Percentiles rank a stretch among this genome's conserved stretches.
Evolutionary conservation across 2,113 vertebrate genomes (phyloP).

Genomic region (Penelope pileata): DNA sequence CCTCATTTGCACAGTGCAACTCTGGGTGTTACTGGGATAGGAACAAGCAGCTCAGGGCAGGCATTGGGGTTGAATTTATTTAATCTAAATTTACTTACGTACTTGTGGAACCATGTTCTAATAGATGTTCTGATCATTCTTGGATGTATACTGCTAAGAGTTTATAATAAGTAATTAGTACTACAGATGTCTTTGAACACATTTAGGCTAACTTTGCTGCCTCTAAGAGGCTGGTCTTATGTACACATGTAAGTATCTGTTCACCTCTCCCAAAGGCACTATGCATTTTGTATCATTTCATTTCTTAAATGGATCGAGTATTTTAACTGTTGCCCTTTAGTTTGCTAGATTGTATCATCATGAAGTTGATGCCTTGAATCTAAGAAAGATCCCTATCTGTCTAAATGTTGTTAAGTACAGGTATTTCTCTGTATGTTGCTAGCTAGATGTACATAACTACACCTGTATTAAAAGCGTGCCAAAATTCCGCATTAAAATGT

Average conservation of each 20-base stretch:
- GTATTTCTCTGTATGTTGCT: background rate
- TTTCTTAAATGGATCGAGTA: background rate
- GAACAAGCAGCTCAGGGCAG: background rate
- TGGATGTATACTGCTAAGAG: background rate
- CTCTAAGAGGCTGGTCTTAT: background rate
- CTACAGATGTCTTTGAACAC: background rate
- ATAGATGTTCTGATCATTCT: background rate
- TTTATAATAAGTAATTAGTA: background rate
- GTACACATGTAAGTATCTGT: background rate
- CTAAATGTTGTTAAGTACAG: background rate
- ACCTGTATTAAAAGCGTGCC: background rate
- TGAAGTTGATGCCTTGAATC: background rate
- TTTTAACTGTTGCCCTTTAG: background rate
- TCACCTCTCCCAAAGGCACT: background rate
- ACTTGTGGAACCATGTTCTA: background rate
- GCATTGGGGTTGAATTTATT: background rate
- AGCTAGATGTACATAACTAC: background rate
- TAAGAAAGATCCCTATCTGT: background rate
- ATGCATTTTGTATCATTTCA: background rate
- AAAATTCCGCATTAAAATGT: background rate
- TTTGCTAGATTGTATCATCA: background rate
- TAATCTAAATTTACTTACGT: background rate
- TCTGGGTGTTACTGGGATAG: background rate
- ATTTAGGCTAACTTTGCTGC: background rate
- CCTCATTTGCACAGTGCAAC: background rate